A percentile compares a stretch with the other conserved stretches of the same genome.
These are phyloP conservation scores for Flabesymbios commensalis DNA, from an alignment of 2,888 invertebrate species.

Conservation along the genomic window DNA sequence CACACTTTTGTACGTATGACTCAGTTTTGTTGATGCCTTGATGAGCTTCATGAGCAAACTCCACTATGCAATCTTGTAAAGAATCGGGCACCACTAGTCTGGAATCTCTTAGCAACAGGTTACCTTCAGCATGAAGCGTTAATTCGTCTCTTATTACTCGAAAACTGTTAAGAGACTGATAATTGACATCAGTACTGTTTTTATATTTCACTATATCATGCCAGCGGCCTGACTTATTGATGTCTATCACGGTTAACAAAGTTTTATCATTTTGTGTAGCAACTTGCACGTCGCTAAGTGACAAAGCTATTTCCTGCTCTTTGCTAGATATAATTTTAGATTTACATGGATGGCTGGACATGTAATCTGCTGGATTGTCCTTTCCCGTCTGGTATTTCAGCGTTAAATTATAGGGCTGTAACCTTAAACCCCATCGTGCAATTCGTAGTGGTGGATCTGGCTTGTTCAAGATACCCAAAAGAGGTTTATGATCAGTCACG, in stretches of 20 bases:
- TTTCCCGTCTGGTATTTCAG: constrained; percentile 32
- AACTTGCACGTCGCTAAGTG: not conserved
- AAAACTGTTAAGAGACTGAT: too few relatives aligned
- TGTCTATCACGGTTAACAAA: not conserved
- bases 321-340: not conserved
- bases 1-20: constrained; percentile 36
- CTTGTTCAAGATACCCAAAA: constrained; percentile 38
- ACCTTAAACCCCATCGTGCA: constrained; percentile 36
- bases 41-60: constrained; percentile 37
- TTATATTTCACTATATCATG: not conserved
- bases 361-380: constrained; percentile 39
- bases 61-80: constrained; percentile 24
- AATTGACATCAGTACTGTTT: not conserved
- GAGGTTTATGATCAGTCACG: constrained; percentile 41
- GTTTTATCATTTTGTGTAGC: not conserved
- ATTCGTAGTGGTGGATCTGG: constrained; percentile 38
- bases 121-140: not conserved
- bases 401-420: constrained; percentile 34
- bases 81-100: constrained; percentile 30
- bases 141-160: not conserved
- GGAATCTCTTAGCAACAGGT: constrained; percentile 19
- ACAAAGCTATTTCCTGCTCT: not conserved
- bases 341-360: constrained; percentile 30
- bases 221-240: not conserved
- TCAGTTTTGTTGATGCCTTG: constrained; percentile 38